Evolutionary conservation across 2,888 invertebrate genomes (phyloP).

Genomic region (Euphydryas editha): DNA sequence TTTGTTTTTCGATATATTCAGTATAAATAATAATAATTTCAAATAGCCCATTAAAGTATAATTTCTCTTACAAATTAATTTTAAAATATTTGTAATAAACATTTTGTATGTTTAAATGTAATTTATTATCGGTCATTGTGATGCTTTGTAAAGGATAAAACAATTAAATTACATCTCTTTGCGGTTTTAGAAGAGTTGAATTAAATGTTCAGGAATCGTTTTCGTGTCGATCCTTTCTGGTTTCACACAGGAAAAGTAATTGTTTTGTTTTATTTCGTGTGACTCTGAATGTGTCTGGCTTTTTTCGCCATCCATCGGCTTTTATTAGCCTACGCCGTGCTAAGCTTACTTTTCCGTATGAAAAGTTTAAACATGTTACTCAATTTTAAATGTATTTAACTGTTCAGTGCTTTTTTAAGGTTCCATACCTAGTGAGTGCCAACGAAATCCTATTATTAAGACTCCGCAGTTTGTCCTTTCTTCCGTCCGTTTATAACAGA

Average conservation of each 20-base stretch:
- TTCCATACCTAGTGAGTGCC: too few relatives aligned
- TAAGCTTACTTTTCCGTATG: slow-evolving; percentile 7
- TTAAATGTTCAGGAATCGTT: slow-evolving; percentile 61
- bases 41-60: neutral
- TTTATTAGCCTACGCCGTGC: slow-evolving; percentile 41
- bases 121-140: neutral
- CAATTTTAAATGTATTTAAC: neutral
- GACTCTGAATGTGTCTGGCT: slow-evolving; percentile 66
- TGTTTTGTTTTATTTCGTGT: slow-evolving; percentile 73
- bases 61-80: too few relatives aligned
- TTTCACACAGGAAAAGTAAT: slow-evolving; percentile 72
- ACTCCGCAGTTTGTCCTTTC: too few relatives aligned
- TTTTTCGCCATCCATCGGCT: slow-evolving; percentile 63
- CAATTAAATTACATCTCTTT: slow-evolving; percentile 35
- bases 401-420: too few relatives aligned
- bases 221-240: slow-evolving; percentile 70
- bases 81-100: neutral
- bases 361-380: neutral
- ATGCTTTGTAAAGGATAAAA: slow-evolving; percentile 12
- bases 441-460: too few relatives aligned
- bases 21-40: neutral
- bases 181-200: slow-evolving; percentile 55
- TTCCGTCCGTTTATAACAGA: too few relatives aligned
- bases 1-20: neutral
- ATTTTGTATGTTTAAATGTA: too few relatives aligned